These are phyloP conservation scores for Diaphora mendica DNA, from an alignment of 2,888 invertebrate species.

Conservation along the genomic window DNA sequence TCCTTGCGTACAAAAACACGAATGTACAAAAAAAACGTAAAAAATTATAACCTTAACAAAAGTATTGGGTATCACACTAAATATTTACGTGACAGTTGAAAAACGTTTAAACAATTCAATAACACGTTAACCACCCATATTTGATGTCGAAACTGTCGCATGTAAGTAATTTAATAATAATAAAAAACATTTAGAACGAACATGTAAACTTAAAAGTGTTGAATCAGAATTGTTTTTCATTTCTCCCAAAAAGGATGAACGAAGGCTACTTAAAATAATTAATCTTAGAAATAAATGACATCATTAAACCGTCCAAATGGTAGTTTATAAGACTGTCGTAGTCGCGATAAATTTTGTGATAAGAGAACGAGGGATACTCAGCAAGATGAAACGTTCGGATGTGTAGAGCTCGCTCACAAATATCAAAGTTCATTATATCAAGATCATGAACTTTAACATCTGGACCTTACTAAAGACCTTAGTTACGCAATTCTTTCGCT, in stretches of 20 bases:
- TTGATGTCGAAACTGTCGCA: not conserved
- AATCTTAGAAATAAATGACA: slow-evolving; percentile 6
- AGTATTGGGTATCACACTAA: not conserved
- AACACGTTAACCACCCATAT: not conserved
- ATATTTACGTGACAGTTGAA: not conserved
- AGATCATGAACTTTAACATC: not conserved
- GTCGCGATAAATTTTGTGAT: slow-evolving; percentile 1
- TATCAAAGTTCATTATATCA: not conserved
- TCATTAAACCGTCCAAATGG: slow-evolving; percentile 2
- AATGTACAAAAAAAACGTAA: not conserved
- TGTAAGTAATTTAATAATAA: not conserved
- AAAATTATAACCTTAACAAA: not conserved
- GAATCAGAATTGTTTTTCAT: slow-evolving; percentile 1
- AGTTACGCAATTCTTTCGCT: not conserved
- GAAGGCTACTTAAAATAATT: slow-evolving; percentile 5
- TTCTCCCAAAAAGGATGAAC: not conserved
- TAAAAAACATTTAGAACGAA: not conserved
- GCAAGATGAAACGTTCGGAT: slow-evolving; percentile 3
- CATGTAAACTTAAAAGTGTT: not conserved
- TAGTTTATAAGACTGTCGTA: not conserved
- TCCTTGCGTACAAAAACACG: not conserved
- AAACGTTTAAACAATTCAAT: not conserved
- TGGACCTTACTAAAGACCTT: not conserved
- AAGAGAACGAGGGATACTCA: not conserved
- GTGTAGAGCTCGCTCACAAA: not conserved